Percentiles rank a stretch among this genome's conserved stretches.
phyloP scores from a whole-genome alignment of 2,888 invertebrate species.

The Salpingus planirostris region DNA sequence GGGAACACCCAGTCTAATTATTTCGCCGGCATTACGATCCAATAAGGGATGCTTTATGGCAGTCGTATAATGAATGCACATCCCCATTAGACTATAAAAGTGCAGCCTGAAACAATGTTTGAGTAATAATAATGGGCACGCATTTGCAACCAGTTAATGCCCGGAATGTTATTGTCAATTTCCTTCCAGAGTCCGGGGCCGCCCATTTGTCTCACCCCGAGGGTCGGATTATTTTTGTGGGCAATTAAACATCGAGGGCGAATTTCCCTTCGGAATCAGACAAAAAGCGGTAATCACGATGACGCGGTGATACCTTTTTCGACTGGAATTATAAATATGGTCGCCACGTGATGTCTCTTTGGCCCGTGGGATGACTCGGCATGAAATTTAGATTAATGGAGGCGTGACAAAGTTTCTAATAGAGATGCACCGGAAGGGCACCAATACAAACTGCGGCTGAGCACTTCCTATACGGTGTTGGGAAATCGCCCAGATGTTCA shows the following conservation, averaged over 20 bases:
- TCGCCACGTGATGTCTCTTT: slow-evolving; percentile 25
- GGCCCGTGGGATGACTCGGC: slow-evolving; percentile 29
- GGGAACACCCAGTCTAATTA: too few relatives aligned
- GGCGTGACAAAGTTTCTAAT: slow-evolving; percentile 31
- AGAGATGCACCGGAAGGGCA: slow-evolving; percentile 31
- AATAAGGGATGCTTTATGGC: slow-evolving; percentile 14
- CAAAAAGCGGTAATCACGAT: slow-evolving; percentile 2
- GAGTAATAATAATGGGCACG: too few relatives aligned
- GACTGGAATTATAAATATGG: slow-evolving; percentile 22
- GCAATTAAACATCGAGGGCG: too few relatives aligned
- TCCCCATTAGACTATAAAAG: slow-evolving; percentile 15
- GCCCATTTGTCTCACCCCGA: too few relatives aligned
- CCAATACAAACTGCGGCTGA: slow-evolving; percentile 24
- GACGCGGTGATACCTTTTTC: slow-evolving; percentile 7
- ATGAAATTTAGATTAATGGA: slow-evolving; percentile 35
- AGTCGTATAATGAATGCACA: slow-evolving; percentile 14
- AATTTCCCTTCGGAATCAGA: slow-evolving; percentile 4
- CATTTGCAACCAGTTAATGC: too few relatives aligned
- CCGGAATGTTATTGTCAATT: too few relatives aligned
- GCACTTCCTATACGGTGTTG: slow-evolving; percentile 19
- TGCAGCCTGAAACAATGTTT: slow-evolving; percentile 8
- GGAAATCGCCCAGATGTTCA: slow-evolving; percentile 29
- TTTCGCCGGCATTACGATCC: slow-evolving; percentile 15
- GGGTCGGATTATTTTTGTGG: too few relatives aligned
- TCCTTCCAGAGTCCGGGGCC: too few relatives aligned